Conservation (phyloP, 2,113 vertebrate genomes). For the Climacteris rufus region DNA sequence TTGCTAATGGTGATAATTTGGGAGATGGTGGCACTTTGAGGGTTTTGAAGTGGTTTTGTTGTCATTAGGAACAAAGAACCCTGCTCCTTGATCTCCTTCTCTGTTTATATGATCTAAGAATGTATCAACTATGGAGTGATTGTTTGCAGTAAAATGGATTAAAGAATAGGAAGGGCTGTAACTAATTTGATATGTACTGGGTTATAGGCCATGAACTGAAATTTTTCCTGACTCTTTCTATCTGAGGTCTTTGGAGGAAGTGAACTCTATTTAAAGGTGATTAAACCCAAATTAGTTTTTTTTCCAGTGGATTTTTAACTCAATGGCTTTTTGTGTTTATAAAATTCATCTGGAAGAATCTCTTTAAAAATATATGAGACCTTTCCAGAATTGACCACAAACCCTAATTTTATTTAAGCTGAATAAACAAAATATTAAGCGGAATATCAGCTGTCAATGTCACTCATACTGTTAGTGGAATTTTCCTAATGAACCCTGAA, state of each 20-base stretch:
- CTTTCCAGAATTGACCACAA: neutral
- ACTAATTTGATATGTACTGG: neutral
- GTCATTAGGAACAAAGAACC: neutral
- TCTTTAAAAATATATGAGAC: neutral
- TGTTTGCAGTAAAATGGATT: neutral
- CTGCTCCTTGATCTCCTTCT: neutral
- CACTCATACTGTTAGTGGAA: neutral
- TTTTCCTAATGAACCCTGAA: neutral
- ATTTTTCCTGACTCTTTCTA: neutral
- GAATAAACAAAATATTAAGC: neutral
- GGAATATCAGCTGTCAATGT: neutral
- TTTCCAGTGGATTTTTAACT: neutral
- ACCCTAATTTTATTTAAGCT: neutral
- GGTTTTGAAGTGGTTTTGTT: neutral
- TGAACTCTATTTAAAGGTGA: neutral
- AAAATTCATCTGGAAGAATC: neutral
- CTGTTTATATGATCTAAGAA: neutral
- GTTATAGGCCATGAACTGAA: neutral
- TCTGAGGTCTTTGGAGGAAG: neutral
- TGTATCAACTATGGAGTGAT: neutral
- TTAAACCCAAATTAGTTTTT: neutral
- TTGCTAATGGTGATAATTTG: neutral
- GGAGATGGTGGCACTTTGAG: accelerated
- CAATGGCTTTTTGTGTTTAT: neutral
- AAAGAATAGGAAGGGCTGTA: neutral